Evolutionary conservation across 2,113 vertebrate species (phyloP), one percentile per base, ranked within the genome.

Genomic region (Poeciliopsis occidentalis): DNA sequence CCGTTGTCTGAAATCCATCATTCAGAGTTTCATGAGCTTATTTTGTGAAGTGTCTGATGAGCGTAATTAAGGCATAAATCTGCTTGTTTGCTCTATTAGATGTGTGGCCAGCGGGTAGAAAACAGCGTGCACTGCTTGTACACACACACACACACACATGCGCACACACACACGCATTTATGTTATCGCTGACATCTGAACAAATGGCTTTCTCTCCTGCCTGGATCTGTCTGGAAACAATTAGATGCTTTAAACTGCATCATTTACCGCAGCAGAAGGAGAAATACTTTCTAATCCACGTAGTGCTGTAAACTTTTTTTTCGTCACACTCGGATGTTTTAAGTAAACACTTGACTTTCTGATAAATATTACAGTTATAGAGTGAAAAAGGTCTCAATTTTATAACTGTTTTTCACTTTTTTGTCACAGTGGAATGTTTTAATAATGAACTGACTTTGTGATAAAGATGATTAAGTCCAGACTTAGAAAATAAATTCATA

Each of bases 61-160:
- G 22, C 66, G 27, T 61, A 77, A 81, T 68, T 75, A 70, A 77
- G 24, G 24, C 61, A 67, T 85, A 76, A 73, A 81, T 87, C 67
- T 24, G 26, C 1, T 61, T 51, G 69, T 79, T 81, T 77, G 82
- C 68, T 79, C 73, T 62, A 57, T 81, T 83, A 70, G 34, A 83
- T 75, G 29, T 73, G 72, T 76, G 60, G 60, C 69, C 80, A 69
- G 75, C 54, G 78, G 69, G 68, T 63, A 74, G 72, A 75, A 71
- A 80, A 62, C 64, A 73, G 67, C 39, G 54, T 1, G 37, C 26
- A 17, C 12, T 11, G 68, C 64, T 62, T 47, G 44, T 70, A 29
- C 11, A 54, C 65, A 60, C 60, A 37, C 26, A 32, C 13, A 60
- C 65, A 60, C 60, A 31, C 51, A 44, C 24, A 39, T 54, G 37